Conservation (phyloP, 2,797 vertebrate species). For the Myotis pilosus region DNA sequence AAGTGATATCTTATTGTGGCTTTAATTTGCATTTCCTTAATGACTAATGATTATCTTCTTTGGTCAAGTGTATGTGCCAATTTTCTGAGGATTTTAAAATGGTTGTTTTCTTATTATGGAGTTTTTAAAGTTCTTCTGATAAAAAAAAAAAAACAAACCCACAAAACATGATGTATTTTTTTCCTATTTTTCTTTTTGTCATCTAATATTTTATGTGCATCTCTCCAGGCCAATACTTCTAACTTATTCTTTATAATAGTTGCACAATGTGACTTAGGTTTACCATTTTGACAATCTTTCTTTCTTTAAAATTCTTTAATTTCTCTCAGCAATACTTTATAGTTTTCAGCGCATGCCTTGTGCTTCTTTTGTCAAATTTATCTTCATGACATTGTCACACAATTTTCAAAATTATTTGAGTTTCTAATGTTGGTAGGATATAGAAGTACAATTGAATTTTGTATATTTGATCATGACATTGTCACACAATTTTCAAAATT, state of each 20-base stretch:
- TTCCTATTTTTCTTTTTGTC: not conserved
- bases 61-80: not conserved
- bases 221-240: not conserved
- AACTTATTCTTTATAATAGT: not conserved
- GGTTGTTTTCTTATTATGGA: not conserved
- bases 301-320: not conserved
- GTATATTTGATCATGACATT: no score
- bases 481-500: no score
- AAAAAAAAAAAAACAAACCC: not conserved
- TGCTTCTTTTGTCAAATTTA: not conserved
- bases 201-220: not conserved
- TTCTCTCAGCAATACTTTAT: not conserved
- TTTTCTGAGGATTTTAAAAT: not conserved
- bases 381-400: not conserved
- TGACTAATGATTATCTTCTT: not conserved
- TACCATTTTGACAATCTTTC: not conserved
- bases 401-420: no score
- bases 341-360: not conserved
- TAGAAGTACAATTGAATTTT: not conserved
- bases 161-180: not conserved
- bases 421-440: no score
- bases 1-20: not conserved
- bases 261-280: not conserved
- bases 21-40: not conserved
- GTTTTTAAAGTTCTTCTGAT: not conserved